Evolutionary conservation across 2,113 vertebrate genomes (phyloP), one percentile per base, ranked within the genome.

Genomic region (Pterocles orientalis): DNA sequence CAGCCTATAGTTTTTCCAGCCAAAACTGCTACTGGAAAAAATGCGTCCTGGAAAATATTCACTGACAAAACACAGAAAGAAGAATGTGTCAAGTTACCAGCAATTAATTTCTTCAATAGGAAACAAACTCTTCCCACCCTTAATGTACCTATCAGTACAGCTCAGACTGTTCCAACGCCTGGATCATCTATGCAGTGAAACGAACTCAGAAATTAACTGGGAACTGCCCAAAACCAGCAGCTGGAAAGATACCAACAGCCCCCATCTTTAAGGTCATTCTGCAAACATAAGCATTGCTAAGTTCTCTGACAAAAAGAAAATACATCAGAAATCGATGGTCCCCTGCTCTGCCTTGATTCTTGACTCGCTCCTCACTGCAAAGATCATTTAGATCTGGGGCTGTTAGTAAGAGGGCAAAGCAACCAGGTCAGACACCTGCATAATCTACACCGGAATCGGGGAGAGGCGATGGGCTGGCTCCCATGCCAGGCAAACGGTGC

Each of bases 21-120:
- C 39, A 92, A 92, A 93, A 79, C 53, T 20, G 53, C 75, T 76
- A 95, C 77, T 2, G 5, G 90, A 60, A 92, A 91, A 96, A 89
- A 48, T 13, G 62, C 34, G 54, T 76, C 39, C 81, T 68, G 97
- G 96, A 97, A 98, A 98, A 97, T 90, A 96, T 61, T 81, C 73
- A 88, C 85, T 90, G 87, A 94, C 81, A 64, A 83, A 82, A 90
- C 31, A 3, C 7, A 88, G 65, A 82, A 91, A 86, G 39, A 96
- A 88, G 77, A 77, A 76, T 73, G 45, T 94, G 92, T 82, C 88
- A 97, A 97, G 93, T 50, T 66, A 91, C 76, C 79, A 86, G 73
- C 21, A 95, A 87, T 90, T 91, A 93, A 88, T 77, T 94, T 95
- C 56, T 91, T 79, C 87, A 90, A 72, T 50, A 75, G 56, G 79